Evolutionary conservation across 2,113 vertebrate species (phyloP), one percentile per base, ranked within the genome.

Genomic region (Pollachius pollachius): DNA sequence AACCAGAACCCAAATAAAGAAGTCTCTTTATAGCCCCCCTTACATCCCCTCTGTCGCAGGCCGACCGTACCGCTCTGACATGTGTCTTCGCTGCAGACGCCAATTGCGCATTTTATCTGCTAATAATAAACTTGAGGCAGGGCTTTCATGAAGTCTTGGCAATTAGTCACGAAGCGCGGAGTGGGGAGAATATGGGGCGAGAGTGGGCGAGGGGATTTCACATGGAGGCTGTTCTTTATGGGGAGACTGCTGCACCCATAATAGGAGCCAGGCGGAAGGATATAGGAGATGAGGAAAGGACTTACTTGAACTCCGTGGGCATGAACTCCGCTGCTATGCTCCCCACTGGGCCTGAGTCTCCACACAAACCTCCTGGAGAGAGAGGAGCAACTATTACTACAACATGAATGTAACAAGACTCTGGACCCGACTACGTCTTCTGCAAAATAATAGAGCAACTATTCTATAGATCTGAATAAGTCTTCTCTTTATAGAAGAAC

Each of bases 261-360:
- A 6, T 48, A 13, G 56, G 15, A 58, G 19, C n/a, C 8, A 21
- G 17, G 58, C 21, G 17, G 5, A 21, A 21, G 19, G 58, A 5
- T 18, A 15, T 6, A 58, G 58, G 58, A 19, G 41, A 12, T 9
- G 12, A 48, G 41, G 41, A 48, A 9, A 48, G n/a, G 54, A 68
- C 89, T 41, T 88, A 97, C 96, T 89, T 95, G 74, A 97, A 92
- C 83, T 96, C 96, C 0, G 94, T 89, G 2, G 95, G 95, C 74
- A 97, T 89, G 60, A 96, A 96, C 81, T 97, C 95, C 0, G 94
- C 92, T 3, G 95, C 95, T 21, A 97, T 87, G 80, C 94, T 97
- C 37, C 92, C 94, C 13, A 89, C 77, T 0, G 93, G 62, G 8
- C 87, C 81, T 0, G 80, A 54, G 16, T 80, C 86, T 65, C 93